Conservation (phyloP, 1,140 invertebrate genomes). For the Lanistes nyassanus region DNA sequence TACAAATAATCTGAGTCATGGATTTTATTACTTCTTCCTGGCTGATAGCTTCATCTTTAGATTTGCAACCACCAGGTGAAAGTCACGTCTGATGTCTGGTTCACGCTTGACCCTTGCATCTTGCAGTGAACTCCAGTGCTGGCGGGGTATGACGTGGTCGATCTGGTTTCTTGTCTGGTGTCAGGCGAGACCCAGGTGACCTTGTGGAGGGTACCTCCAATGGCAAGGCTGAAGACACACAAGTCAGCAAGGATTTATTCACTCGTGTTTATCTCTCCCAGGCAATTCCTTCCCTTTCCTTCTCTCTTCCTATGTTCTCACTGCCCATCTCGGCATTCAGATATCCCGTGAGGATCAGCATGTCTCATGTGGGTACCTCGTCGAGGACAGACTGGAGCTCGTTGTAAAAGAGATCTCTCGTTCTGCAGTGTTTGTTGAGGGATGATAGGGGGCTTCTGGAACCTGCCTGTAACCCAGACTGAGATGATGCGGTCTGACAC, state of each 20-base stretch:
- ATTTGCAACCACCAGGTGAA: neutral
- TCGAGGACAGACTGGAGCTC: neutral
- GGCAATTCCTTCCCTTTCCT: slow-evolving; percentile 2
- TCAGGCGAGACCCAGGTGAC: neutral
- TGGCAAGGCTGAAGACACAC: slow-evolving; percentile 28
- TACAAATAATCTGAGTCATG: no score
- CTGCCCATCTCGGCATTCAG: neutral
- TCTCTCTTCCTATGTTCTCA: neutral
- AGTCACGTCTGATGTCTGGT: neutral
- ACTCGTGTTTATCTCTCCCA: slow-evolving; percentile 10
- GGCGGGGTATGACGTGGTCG: neutral
- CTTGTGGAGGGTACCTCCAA: slow-evolving; percentile 36
- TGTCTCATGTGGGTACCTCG: slow-evolving; percentile 6
- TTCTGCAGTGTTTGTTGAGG: slow-evolving; percentile 9
- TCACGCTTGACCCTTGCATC: neutral
- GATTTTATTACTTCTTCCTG: no score
- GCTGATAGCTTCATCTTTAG: neutral
- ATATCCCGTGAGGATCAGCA: neutral
- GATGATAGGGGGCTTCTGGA: slow-evolving; percentile 17
- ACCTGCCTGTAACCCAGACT: slow-evolving; percentile 10
- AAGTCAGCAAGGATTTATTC: neutral
- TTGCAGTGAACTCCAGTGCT: neutral
- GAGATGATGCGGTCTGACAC: neutral
- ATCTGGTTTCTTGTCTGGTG: neutral
- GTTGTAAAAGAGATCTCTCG: slow-evolving; percentile 1